Conservation (phyloP, 2,888 invertebrate species). For the Norana najaformis region DNA sequence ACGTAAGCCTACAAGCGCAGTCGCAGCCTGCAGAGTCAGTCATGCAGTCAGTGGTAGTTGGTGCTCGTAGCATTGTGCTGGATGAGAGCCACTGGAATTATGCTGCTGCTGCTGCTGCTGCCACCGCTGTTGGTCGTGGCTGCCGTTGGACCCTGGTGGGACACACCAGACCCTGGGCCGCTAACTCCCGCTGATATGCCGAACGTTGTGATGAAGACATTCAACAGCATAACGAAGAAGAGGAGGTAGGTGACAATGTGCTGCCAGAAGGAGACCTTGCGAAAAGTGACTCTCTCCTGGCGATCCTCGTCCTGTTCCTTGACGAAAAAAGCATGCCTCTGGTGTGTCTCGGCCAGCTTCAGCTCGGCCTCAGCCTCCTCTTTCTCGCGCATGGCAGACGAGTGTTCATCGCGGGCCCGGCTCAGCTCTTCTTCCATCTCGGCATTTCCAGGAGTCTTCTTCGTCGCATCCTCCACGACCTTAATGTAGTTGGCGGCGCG, state of each 20-base stretch:
- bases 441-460: conserved; percentile 45
- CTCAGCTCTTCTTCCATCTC: conserved; percentile 46
- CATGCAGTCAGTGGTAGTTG: not conserved
- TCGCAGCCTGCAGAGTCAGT: not conserved
- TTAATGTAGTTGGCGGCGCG: conserved; percentile 44
- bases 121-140: not conserved
- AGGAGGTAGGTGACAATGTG: conserved; percentile 49
- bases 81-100: not conserved
- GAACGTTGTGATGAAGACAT: conserved; percentile 48
- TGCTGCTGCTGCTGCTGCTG: conserved; percentile 9
- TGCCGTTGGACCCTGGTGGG: not conserved
- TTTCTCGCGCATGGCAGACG: conserved; percentile 43
- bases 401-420: conserved; percentile 45
- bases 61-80: conserved; percentile 14
- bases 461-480: conserved; percentile 48
- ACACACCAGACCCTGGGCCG: conserved; percentile 28
- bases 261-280: conserved; percentile 48
- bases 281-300: conserved; percentile 45
- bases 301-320: conserved; percentile 47
- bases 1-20: not conserved
- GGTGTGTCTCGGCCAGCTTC: conserved; percentile 46
- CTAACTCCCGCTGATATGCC: conserved; percentile 45
- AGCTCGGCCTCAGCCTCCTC: conserved; percentile 47
- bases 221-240: conserved; percentile 47
- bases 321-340: conserved; percentile 48